phyloP scores from a whole-genome alignment of 2,888 invertebrate species.

The Andricus quercusramuli region DNA sequence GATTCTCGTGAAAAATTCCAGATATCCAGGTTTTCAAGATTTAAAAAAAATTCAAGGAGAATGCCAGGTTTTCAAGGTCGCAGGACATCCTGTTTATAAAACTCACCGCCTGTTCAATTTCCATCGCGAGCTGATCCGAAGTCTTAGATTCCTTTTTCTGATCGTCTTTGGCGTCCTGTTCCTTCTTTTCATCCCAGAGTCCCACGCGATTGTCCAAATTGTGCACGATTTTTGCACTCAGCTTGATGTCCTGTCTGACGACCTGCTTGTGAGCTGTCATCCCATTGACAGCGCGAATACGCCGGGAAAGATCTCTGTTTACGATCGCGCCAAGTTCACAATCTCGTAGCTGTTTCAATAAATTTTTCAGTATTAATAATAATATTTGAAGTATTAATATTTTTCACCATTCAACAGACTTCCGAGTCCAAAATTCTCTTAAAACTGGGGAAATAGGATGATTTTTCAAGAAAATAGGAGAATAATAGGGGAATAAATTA shows the following conservation, averaged over 20 bases:
- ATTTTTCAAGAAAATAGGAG: too few species aligned
- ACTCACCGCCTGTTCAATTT: conserved; percentile 72
- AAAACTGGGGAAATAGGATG: too few species aligned
- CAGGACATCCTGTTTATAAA: background rate
- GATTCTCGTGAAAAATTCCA: too few species aligned
- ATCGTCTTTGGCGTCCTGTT: conserved; percentile 63
- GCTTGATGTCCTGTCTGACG: conserved; percentile 93
- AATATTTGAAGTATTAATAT: background rate
- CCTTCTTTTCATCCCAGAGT: conserved; percentile 83
- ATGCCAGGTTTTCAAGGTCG: too few species aligned
- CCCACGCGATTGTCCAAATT: conserved; percentile 92
- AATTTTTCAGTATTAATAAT: background rate
- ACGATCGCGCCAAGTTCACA: conserved; percentile 97
- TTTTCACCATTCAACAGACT: too few species aligned
- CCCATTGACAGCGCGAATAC: conserved; percentile 95
- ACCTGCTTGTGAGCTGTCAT: conserved; percentile 93
- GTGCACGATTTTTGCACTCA: conserved; percentile 94
- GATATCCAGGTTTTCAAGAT: too few species aligned
- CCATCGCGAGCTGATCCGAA: conserved; percentile 61
- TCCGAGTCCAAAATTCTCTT: too few species aligned
- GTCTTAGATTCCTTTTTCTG: conserved; percentile 64
- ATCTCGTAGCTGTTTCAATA: conserved; percentile 86
- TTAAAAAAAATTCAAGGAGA: too few species aligned
- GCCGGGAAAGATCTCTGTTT: conserved; percentile 96
- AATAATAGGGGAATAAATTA: too few species aligned